These are phyloP conservation scores for Loxodonta africana DNA, from an alignment of 2,113 vertebrate species.

Conservation along the genomic window DNA sequence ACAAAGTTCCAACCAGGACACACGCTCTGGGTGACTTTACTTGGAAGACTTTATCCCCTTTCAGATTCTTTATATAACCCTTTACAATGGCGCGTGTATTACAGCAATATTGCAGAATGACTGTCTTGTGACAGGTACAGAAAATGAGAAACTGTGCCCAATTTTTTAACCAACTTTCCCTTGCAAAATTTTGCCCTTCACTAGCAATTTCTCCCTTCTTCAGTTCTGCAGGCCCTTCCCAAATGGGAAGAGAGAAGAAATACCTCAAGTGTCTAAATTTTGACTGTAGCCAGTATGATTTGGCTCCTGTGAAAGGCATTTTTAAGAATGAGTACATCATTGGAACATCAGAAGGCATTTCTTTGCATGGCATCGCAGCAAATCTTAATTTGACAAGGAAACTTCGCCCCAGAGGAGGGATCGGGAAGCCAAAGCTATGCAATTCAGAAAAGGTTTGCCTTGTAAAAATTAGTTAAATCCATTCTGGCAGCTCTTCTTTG, in stretches of 20 bases:
- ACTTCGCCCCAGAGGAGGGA: not conserved
- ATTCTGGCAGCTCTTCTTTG: slow-evolving; percentile 66
- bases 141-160: not conserved
- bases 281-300: not conserved
- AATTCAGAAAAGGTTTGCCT: slow-evolving; percentile 39
- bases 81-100: rapidly evolving
- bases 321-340: not conserved
- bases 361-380: not conserved
- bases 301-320: not conserved
- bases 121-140: not conserved
- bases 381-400: slow-evolving; percentile 52
- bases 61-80: not conserved
- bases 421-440: not conserved
- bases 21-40: not conserved
- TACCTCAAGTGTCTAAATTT: not conserved
- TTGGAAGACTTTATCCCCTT: not conserved
- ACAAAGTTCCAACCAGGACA: not conserved
- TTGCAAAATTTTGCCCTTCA: not conserved
- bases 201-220: not conserved
- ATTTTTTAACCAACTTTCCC: not conserved
- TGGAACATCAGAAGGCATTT: not conserved
- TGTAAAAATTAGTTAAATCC: slow-evolving; percentile 55
- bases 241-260: not conserved
- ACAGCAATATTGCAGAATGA: rapidly evolving
- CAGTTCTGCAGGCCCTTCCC: not conserved